Base-by-base conservation (phyloP, 2,888 invertebrate species). In the Meganola albula region DNA sequence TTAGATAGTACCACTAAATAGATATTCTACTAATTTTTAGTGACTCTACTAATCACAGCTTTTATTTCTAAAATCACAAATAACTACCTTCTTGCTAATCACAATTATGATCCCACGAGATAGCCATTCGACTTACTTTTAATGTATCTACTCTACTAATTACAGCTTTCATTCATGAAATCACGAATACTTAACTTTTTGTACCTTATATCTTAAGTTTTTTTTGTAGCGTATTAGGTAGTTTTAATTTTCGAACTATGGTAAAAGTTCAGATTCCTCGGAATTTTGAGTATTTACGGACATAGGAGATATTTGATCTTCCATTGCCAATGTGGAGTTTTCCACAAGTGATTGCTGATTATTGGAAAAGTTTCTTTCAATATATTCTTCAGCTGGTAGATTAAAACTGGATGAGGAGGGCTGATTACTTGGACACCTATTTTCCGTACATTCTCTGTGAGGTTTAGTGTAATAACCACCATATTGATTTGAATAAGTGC, bases 381-480 rank as follows among this genome's bases (percentile, higher is more conserved):
- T 33, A 22, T 32, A 32, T 37, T 37, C 37, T 37, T 37, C 37
- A 37, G 32, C 37, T 37, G 37, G 32, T 35, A 35, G 25, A 30
- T 31, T 31, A 30, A 35, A 31, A 25, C 26, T 35, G 35, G 35
- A 35, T 31, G 30, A 36, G 31, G 31, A 27, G 32, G 36, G 27
- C 31, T 36, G 31, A 36, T 36, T 32, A 36, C 27, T 32, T 27
- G 36, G 36, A 32, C 36, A 24, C 36, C 3, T 36, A 31, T 31
- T 36, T 36, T 36, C 31, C 36, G 36, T 32, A 31, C 36, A 27
- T 36, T 36, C 36, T 36, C 36, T 32, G 31, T 36, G 31, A 35
- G 27, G 35, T 27, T 25, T 27, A 36, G 36, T 32, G 36, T 24
- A 27, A 32, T 32, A 36, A 36, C 31, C 32, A 32, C 27, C 27